These are phyloP conservation scores for Tachysurus vachellii DNA, from an alignment of 2,113 vertebrate species.

Conservation along the genomic window DNA sequence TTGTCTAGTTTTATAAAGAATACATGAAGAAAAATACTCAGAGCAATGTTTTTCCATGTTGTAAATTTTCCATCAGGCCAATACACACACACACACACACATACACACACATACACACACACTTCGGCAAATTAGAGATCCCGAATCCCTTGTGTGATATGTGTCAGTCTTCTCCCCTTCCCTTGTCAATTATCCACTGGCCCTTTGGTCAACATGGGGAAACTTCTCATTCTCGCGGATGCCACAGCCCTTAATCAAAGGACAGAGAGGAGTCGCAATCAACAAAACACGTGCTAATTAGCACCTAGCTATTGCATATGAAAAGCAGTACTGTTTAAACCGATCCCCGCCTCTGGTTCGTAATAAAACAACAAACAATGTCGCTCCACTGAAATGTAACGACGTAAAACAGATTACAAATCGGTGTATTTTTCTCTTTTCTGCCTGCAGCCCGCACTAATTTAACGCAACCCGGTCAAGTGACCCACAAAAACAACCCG, in stretches of 20 bases:
- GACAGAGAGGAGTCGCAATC: conserved; percentile 67
- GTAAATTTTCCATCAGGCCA: conserved; percentile 9
- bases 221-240: conserved; percentile 64
- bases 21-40: neutral
- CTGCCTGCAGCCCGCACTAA: neutral
- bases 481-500: neutral
- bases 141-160: conserved; percentile 65
- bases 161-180: conserved; percentile 73
- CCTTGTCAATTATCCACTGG: conserved; percentile 65
- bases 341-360: conserved; percentile 67
- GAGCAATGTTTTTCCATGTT: neutral
- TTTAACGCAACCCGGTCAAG: neutral
- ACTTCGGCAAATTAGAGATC: conserved; percentile 65
- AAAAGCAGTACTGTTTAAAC: conserved; percentile 70
- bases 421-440: neutral
- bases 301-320: conserved; percentile 71
- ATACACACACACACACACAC: conserved; percentile 44
- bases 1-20: neutral
- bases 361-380: conserved; percentile 60
- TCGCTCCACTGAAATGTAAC: neutral
- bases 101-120: neutral
- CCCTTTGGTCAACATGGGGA: conserved; percentile 63
- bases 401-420: conserved; percentile 33
- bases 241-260: conserved; percentile 75
- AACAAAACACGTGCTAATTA: conserved; percentile 78